Evolutionary conservation across 2,113 vertebrate species (phyloP), one percentile per base, ranked within the genome.

Genomic region (Ivindomyrus marchei): DNA sequence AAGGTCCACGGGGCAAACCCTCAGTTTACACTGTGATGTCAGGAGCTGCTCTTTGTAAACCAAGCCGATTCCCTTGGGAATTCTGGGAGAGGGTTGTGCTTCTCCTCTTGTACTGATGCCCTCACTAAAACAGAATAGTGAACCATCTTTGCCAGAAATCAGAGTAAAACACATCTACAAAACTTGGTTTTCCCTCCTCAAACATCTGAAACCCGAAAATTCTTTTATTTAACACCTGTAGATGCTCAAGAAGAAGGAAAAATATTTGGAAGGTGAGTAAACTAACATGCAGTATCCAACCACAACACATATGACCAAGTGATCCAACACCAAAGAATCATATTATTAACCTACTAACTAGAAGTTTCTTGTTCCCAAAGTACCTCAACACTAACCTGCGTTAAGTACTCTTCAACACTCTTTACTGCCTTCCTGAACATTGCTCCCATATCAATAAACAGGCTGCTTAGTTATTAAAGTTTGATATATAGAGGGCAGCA

Each of bases 231-330:
- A 96, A 95, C 95, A 95, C 95, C 96, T 95, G 96, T 95, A 97
- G 96, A 96, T 96, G 96, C 96, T 96, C 93, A 91, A 52, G 88
- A 91, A 93, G 90, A 93, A 49, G 74, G 88, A 91, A 91, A 91
- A 47, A 94, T 94, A 94, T 96, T 96, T 95, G 97, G 97, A 94
- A 96, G 95, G 94, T 97, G 97, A 97, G 97, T 96, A 98, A 96
- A 96, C 96, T 97, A 96, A 96, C 97, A 96, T 96, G 96, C 97
- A 94, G 96, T 97, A 98, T 97, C 97, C 98, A 98, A 98, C 96
- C 95, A 95, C 97, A 95, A 96, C 96, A 95, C 96, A 92, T 91
- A 92, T 95, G 96, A 96, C 97, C 98, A 98, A 97, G 96, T 97
- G 95, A 96, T 98, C 97, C 97, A 97, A 97, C 96, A 96, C 95